Conservation (phyloP, 2,888 invertebrate genomes). For the Amiota mariae region DNA sequence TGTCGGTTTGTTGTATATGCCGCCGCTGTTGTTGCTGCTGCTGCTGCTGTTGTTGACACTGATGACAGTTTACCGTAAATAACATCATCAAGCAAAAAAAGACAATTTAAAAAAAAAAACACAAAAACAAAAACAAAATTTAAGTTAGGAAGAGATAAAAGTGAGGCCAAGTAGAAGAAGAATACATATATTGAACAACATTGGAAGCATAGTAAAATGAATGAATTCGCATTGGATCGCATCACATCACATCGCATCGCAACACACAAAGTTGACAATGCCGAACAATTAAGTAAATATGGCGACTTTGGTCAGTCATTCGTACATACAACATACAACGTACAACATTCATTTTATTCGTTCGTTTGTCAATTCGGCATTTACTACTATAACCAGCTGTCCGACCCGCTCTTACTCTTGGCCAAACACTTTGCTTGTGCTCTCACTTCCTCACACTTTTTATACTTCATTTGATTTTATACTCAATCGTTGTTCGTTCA, state of each 20-base stretch:
- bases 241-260: background rate
- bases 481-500: background rate
- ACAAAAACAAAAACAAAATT: background rate
- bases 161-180: background rate
- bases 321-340: background rate
- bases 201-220: constrained; percentile 7
- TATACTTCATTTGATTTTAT: no score
- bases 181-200: background rate
- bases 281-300: constrained; percentile 30
- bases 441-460: no score
- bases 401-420: no score
- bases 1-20: constrained; percentile 11
- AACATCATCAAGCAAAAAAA: constrained; percentile 33
- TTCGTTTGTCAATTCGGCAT: background rate
- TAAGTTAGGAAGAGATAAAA: background rate
- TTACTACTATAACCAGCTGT: no score
- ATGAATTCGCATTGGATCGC: constrained; percentile 20
- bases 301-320: constrained; percentile 3
- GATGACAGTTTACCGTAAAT: constrained; percentile 50
- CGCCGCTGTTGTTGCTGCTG: constrained; percentile 48
- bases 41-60: constrained; percentile 46
- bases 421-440: no score
- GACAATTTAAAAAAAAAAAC: background rate
- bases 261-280: constrained; percentile 27
- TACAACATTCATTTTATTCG: background rate